phyloP scores from a whole-genome alignment of 1,140 invertebrate genomes.

The Hyphantria cunea region DNA sequence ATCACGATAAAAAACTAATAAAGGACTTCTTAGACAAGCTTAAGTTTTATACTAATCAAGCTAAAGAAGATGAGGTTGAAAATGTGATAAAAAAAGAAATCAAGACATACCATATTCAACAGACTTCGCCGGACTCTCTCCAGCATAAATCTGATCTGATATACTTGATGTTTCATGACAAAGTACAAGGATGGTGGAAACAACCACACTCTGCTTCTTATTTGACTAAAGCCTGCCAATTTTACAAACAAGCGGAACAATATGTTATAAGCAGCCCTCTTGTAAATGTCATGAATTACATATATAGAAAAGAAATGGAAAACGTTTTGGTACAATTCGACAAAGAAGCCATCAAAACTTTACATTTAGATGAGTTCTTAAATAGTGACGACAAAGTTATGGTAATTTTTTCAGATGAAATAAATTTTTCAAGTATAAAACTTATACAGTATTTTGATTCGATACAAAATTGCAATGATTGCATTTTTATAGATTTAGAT shows the following conservation, averaged over 20 bases:
- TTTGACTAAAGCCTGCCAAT: slow-evolving; percentile 23
- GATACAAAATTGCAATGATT: slow-evolving; percentile 7
- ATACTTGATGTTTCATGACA: slow-evolving; percentile 29
- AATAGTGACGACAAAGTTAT: background rate
- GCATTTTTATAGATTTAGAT: slow-evolving; percentile 30
- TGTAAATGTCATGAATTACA: slow-evolving; percentile 30
- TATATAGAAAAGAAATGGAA: slow-evolving; percentile 17
- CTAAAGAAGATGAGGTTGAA: slow-evolving; percentile 26
- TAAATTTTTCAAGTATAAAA: slow-evolving; percentile 24
- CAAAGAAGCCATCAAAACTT: background rate
- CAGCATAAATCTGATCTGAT: slow-evolving; percentile 30
- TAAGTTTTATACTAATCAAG: slow-evolving; percentile 33
- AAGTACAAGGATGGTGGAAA: slow-evolving; percentile 39
- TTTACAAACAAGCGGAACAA: slow-evolving; percentile 20
- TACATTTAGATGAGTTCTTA: slow-evolving; percentile 7
- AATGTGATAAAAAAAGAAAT: slow-evolving; percentile 29
- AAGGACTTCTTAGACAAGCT: slow-evolving; percentile 29
- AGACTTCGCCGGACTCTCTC: background rate
- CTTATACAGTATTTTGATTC: slow-evolving; percentile 23
- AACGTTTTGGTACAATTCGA: slow-evolving; percentile 22
- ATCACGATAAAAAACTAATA: slow-evolving; percentile 22
- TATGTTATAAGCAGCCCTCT: slow-evolving; percentile 25
- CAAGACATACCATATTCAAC: slow-evolving; percentile 11
- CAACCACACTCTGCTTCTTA: slow-evolving; percentile 12
- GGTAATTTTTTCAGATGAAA: slow-evolving; percentile 12